Percentiles rank a stretch among this genome's conserved stretches.
phyloP scores from a whole-genome alignment of 2,888 invertebrate species.

The Imbricaverruca yamaguchii region DNA sequence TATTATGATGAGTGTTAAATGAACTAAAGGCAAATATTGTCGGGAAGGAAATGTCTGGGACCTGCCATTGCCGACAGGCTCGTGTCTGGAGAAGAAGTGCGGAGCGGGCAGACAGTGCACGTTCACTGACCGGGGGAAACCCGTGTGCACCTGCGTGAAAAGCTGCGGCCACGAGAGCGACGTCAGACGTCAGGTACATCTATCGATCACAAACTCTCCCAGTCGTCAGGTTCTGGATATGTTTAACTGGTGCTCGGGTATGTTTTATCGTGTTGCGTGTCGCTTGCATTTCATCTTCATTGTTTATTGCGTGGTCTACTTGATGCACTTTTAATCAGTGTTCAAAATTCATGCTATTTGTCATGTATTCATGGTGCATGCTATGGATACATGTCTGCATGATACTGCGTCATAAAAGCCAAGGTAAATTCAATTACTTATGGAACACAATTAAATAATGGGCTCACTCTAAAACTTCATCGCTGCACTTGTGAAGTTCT shows the following conservation, averaged over 20 bases:
- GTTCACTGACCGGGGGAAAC: conserved; percentile 58
- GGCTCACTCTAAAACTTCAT: too few species aligned
- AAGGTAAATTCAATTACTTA: too few species aligned
- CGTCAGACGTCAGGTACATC: conserved; percentile 59
- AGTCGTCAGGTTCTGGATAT: not conserved
- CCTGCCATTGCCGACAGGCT: conserved; percentile 24
- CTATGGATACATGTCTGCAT: too few species aligned
- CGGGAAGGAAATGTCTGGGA: too few species aligned
- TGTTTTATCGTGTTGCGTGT: not conserved
- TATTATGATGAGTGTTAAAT: too few species aligned
- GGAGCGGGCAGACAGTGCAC: conserved; percentile 87
- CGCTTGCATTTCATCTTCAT: not conserved
- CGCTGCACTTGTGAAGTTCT: too few species aligned
- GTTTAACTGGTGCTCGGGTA: not conserved
- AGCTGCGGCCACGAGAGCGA: conserved; percentile 75
- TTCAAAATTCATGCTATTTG: too few species aligned
- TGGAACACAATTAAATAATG: too few species aligned
- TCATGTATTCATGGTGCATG: too few species aligned
- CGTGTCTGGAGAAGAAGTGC: conserved; percentile 64
- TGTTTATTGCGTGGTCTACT: not conserved
- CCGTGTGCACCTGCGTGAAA: conserved; percentile 80
- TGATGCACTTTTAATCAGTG: not conserved
- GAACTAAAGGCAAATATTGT: too few species aligned
- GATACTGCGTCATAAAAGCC: too few species aligned
- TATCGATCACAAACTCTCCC: not conserved